Conservation (phyloP, 2,797 vertebrate genomes). For the Acipenser transmontanus region DNA sequence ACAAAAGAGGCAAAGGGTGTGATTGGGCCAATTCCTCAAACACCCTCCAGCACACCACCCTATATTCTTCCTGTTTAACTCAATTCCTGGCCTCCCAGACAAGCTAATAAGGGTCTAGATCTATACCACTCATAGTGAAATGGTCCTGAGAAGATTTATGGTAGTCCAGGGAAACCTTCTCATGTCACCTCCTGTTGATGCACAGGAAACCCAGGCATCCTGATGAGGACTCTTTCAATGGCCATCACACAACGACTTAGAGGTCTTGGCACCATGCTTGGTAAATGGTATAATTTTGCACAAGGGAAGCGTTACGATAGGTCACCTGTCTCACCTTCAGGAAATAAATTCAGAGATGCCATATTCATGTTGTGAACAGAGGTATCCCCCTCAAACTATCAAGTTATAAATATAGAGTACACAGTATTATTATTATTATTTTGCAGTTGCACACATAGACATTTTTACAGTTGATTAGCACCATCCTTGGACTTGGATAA, state of each 20-base stretch:
- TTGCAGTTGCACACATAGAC: too few species aligned
- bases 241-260: neutral
- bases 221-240: neutral
- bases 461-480: too few species aligned
- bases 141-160: conserved; percentile 27
- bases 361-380: too few species aligned
- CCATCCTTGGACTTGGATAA: too few species aligned
- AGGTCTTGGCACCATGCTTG: neutral
- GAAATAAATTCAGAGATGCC: too few species aligned
- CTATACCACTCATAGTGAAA: conserved; percentile 27
- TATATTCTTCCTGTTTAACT: conserved; percentile 25
- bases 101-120: conserved; percentile 33
- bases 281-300: neutral
- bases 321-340: too few species aligned
- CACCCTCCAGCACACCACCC: conserved; percentile 14
- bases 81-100: conserved; percentile 33
- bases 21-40: too few species aligned
- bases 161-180: neutral
- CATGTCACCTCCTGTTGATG: neutral
- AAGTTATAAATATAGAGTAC: too few species aligned
- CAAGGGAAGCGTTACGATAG: too few species aligned
- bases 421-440: too few species aligned
- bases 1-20: too few species aligned
- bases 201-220: neutral
- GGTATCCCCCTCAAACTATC: too few species aligned